Evolutionary conservation across 2,113 vertebrate species (phyloP).

Genomic region (Nycticebus coucang): DNA sequence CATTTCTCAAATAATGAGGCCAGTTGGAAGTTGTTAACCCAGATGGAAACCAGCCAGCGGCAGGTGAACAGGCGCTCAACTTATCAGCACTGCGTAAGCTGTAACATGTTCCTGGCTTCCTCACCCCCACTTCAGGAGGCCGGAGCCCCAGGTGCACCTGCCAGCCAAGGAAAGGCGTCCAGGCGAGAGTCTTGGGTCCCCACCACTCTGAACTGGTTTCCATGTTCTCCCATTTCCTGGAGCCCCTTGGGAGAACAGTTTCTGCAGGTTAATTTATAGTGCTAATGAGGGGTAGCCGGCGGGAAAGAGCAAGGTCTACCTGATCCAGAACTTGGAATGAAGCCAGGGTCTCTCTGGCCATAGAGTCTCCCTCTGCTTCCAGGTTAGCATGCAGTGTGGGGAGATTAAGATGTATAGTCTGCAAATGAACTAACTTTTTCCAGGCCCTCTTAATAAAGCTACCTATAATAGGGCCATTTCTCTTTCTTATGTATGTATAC

Average conservation of each 20-base stretch:
- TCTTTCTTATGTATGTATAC: constrained; percentile 80
- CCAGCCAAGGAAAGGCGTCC: neutral
- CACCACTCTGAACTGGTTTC: neutral
- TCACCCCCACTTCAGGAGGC: neutral
- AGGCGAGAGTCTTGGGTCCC: neutral
- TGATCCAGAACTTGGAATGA: constrained; percentile 81
- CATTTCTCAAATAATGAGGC: constrained; percentile 64
- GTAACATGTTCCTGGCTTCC: neutral
- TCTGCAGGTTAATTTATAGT: constrained; percentile 71
- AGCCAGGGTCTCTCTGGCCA: constrained; percentile 82
- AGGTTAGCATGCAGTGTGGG: constrained; percentile 72
- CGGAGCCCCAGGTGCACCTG: constrained; percentile 59
- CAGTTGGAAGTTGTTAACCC: constrained; percentile 64
- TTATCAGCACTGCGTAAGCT: constrained; percentile 57
- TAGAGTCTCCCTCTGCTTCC: constrained; percentile 71
- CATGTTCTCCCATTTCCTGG: neutral
- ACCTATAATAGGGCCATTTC: constrained; percentile 83
- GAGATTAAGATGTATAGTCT: constrained; percentile 89
- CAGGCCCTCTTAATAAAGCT: constrained; percentile 87
- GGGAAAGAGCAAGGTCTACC: constrained; percentile 80
- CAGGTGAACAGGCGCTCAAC: constrained; percentile 63
- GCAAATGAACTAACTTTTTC: constrained; percentile 88
- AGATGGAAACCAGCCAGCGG: constrained; percentile 70
- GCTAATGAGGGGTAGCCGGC: constrained; percentile 82
- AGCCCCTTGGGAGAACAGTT: constrained; percentile 37